Evolutionary conservation across 2,113 vertebrate species (phyloP).

Genomic region (Macrotus californicus): DNA sequence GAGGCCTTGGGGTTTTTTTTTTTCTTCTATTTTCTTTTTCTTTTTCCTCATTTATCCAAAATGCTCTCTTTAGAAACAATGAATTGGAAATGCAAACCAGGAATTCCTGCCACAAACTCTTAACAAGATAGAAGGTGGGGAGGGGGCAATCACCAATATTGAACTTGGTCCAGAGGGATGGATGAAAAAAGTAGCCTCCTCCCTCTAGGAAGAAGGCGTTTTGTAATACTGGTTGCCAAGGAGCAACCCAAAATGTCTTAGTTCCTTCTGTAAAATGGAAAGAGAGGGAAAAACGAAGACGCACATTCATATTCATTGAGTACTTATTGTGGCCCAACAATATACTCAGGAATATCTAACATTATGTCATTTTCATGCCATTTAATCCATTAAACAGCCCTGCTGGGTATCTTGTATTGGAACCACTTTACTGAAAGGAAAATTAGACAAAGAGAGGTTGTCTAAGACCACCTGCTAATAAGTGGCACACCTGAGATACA

Average conservation of each 20-base stretch:
- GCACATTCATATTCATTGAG: not conserved
- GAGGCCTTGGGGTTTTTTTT: accelerated
- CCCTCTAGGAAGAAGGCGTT: not conserved
- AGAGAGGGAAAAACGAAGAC: not conserved
- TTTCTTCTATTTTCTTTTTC: accelerated
- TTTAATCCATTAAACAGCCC: not conserved
- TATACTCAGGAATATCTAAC: not conserved
- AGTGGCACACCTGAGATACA: not conserved
- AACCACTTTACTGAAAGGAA: not conserved
- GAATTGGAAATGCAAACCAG: not conserved
- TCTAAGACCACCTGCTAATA: not conserved
- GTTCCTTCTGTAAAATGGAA: not conserved
- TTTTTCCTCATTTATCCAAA: not conserved
- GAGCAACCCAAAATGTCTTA: not conserved
- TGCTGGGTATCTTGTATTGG: not conserved
- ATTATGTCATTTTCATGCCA: not conserved
- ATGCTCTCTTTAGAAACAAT: conserved; percentile 10
- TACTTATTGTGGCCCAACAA: not conserved
- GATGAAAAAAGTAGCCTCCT: not conserved
- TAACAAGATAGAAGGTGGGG: not conserved
- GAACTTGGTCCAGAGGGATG: not conserved
- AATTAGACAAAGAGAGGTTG: not conserved
- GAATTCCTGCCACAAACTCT: conserved; percentile 39
- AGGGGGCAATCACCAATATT: not conserved
- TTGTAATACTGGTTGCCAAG: not conserved